Percentiles rank a stretch among this genome's conserved stretches.
phyloP scores from a whole-genome alignment of 1,140 invertebrate species.

The Nephotettix cincticeps region DNA sequence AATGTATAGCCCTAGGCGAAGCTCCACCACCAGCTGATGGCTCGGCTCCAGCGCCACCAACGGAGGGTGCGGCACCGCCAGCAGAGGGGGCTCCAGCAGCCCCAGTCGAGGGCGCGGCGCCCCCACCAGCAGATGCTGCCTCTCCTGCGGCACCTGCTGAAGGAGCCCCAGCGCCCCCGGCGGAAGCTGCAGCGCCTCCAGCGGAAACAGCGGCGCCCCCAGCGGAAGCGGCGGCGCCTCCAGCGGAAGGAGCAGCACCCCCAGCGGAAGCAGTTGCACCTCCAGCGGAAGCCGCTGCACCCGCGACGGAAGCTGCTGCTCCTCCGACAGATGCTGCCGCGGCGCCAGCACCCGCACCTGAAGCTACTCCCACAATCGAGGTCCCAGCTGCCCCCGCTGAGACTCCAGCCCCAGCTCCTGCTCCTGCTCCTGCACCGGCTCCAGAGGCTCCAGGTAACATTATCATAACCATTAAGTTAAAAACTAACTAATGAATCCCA shows the following conservation, averaged over 20 bases:
- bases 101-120: slow-evolving; percentile 25
- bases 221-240: slow-evolving; percentile 34
- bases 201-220: not conserved
- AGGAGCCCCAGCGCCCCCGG: slow-evolving; percentile 18
- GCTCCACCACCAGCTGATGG: slow-evolving; percentile 46
- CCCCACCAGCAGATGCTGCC: slow-evolving; percentile 35
- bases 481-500: too few species aligned
- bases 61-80: slow-evolving; percentile 40
- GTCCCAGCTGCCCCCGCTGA: slow-evolving; percentile 33
- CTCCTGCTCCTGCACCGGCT: slow-evolving; percentile 45
- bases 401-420: slow-evolving; percentile 39
- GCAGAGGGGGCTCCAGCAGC: not conserved
- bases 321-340: slow-evolving; percentile 35
- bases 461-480: too few species aligned
- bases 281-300: slow-evolving; percentile 34
- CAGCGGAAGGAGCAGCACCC: slow-evolving; percentile 40
- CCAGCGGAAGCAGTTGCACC: slow-evolving; percentile 19
- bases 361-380: slow-evolving; percentile 42
- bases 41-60: slow-evolving; percentile 43
- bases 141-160: slow-evolving; percentile 31
- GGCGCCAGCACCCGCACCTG: slow-evolving; percentile 31
- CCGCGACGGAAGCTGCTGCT: slow-evolving; percentile 46
- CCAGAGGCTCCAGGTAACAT: slow-evolving; percentile 33
- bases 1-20: slow-evolving; percentile 43
- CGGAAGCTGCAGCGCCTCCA: slow-evolving; percentile 41